phyloP scores from a whole-genome alignment of 2,113 vertebrate genomes.

The Platysteira castanea region DNA sequence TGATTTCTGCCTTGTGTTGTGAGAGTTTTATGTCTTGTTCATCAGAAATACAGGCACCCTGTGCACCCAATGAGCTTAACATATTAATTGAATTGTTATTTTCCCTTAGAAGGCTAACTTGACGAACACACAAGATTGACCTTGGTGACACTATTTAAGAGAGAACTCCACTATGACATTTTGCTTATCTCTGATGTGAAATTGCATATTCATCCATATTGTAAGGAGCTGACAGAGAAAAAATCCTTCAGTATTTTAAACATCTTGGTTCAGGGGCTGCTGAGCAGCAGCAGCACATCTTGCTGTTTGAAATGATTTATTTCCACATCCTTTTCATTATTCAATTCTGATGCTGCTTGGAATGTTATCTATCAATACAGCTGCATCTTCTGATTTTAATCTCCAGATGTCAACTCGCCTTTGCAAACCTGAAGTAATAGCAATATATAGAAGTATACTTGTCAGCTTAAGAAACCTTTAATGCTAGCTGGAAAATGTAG shows the following conservation, averaged over 20 bases:
- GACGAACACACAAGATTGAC: background rate
- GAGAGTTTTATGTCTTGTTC: background rate
- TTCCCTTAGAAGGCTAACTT: background rate
- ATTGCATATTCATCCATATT: background rate
- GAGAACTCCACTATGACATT: background rate
- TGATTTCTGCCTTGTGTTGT: background rate
- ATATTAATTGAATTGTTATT: background rate
- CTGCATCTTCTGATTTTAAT: background rate
- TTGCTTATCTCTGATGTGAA: background rate
- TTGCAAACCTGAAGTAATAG: background rate
- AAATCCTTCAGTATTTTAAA: background rate
- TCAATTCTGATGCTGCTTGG: background rate
- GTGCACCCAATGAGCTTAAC: background rate
- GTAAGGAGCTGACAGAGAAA: background rate
- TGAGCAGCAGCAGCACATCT: background rate
- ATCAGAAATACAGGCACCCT: background rate
- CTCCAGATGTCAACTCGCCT: background rate
- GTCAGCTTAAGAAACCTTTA: background rate
- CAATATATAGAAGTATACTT: background rate
- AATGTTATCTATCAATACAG: background rate
- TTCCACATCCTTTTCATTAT: background rate
- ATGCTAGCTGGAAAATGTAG: background rate
- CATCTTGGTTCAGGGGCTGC: background rate
- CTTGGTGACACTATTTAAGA: background rate
- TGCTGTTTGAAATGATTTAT: background rate